These are phyloP conservation scores for Panthera leo DNA, from an alignment of 2,113 vertebrate genomes.

Conservation along the genomic window DNA sequence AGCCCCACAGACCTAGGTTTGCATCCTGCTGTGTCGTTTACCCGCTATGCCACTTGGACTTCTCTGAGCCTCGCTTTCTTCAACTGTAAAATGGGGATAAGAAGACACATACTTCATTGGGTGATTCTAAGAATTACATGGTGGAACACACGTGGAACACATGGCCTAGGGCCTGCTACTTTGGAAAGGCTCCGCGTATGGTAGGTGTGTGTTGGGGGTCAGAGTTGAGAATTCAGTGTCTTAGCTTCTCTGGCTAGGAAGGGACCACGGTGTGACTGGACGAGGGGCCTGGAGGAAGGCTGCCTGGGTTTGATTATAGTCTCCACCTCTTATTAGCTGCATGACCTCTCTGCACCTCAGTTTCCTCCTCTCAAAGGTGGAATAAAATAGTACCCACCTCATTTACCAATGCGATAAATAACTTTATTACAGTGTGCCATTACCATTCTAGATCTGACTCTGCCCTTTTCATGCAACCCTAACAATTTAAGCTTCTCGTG, in stretches of 20 bases:
- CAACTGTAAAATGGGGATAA: not conserved
- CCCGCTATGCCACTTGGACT: not conserved
- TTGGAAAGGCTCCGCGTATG: not conserved
- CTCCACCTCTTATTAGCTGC: not conserved
- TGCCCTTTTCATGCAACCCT: not conserved
- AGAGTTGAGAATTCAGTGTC: not conserved
- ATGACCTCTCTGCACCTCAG: not conserved
- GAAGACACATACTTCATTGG: not conserved
- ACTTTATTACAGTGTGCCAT: not conserved
- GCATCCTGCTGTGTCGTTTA: not conserved
- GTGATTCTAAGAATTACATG: not conserved
- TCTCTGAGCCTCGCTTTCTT: not conserved
- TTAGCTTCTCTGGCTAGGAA: not conserved
- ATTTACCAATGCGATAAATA: not conserved
- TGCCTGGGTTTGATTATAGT: not conserved
- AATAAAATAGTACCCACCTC: not conserved
- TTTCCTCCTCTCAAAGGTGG: not conserved
- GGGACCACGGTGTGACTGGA: accelerated
- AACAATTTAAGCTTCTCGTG: not conserved
- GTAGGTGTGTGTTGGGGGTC: not conserved
- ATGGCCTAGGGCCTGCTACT: not conserved
- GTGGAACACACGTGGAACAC: accelerated
- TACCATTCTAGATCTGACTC: not conserved
- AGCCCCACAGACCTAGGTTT: not conserved
- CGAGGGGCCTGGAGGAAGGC: not conserved